These are phyloP conservation scores for Diabrotica undecimpunctata DNA, from an alignment of 1,140 invertebrate species.

Conservation along the genomic window DNA sequence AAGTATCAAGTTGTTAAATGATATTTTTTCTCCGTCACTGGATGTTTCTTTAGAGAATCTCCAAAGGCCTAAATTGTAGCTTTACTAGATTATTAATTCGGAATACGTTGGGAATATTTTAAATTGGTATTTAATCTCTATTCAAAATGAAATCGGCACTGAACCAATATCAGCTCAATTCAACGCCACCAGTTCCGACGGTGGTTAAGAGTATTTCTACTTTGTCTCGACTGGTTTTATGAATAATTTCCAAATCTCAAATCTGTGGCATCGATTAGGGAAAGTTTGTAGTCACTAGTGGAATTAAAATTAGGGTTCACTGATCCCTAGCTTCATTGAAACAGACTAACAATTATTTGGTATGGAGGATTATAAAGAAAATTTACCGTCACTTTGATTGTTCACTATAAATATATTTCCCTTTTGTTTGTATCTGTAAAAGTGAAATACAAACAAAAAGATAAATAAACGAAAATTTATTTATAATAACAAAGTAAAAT, in stretches of 20 bases:
- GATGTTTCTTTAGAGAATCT: neutral
- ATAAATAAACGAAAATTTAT: no score
- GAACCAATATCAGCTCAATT: slow-evolving; percentile 14
- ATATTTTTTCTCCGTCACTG: neutral
- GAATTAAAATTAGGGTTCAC: neutral
- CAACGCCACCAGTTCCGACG: neutral
- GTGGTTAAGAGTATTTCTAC: slow-evolving; percentile 8
- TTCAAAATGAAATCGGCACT: slow-evolving; percentile 19
- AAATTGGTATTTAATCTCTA: slow-evolving; percentile 23
- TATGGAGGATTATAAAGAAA: no score
- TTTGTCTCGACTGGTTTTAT: slow-evolving; percentile 13
- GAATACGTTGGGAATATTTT: slow-evolving; percentile 22
- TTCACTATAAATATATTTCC: no score
- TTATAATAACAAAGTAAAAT: no score
- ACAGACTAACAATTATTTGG: no score
- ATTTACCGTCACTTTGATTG: no score
- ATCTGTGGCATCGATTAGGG: slow-evolving; percentile 1
- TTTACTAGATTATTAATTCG: slow-evolving; percentile 23
- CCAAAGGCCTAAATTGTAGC: slow-evolving; percentile 6
- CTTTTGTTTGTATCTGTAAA: no score
- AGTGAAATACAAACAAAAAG: no score
- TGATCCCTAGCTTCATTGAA: neutral
- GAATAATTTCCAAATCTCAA: slow-evolving; percentile 14
- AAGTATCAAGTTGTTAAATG: no score
- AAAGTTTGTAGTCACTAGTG: neutral